Evolutionary conservation across 1,140 invertebrate species (phyloP).

Genomic region (Cryptotermes secundus): DNA sequence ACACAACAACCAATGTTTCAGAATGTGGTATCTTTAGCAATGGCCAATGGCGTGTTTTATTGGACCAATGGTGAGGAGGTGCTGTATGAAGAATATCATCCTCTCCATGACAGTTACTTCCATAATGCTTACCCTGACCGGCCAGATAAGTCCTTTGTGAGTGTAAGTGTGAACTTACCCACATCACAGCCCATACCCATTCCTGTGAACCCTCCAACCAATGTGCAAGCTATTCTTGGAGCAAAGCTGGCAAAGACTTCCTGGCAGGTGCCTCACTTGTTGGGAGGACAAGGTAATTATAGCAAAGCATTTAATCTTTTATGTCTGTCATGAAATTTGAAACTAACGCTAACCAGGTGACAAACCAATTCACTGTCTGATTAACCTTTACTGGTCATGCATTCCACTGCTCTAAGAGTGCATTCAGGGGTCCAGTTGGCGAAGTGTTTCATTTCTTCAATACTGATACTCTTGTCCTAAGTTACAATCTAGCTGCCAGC

Average conservation of each 20-base stretch:
- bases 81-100: slow-evolving; percentile 71
- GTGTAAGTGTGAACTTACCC: slow-evolving; percentile 60
- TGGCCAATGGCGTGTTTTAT: slow-evolving; percentile 73
- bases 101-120: slow-evolving; percentile 63
- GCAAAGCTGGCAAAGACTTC: slow-evolving; percentile 69
- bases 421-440: too few species aligned
- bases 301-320: background rate
- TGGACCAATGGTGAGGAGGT: slow-evolving; percentile 76
- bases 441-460: too few species aligned
- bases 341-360: too few species aligned
- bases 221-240: slow-evolving; percentile 76
- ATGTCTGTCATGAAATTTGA: too few species aligned
- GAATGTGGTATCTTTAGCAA: slow-evolving; percentile 73
- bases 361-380: too few species aligned
- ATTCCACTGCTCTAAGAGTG: too few species aligned
- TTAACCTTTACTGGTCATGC: too few species aligned
- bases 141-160: slow-evolving; percentile 50
- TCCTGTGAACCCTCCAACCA: slow-evolving; percentile 72
- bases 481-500: too few species aligned
- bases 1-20: slow-evolving; percentile 74
- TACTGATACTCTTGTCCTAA: too few species aligned
- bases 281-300: slow-evolving; percentile 70
- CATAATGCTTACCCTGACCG: slow-evolving; percentile 68
- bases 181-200: slow-evolving; percentile 71
- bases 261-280: slow-evolving; percentile 72